phyloP scores from a whole-genome alignment of 1,140 invertebrate genomes.

The Listronotus oregonensis region DNA sequence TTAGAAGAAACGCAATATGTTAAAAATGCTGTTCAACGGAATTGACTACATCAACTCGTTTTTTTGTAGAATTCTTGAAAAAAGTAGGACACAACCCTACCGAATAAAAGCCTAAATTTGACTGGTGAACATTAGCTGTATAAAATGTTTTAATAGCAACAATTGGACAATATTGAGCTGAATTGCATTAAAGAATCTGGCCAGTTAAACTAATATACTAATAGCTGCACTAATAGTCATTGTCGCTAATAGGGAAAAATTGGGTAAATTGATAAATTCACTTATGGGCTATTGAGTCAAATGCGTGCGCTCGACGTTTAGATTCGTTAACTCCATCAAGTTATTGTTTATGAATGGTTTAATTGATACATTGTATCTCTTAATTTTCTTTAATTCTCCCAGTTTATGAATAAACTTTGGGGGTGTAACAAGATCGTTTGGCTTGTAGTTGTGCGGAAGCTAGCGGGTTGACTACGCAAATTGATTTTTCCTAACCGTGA shows the following conservation, averaged over 20 bases:
- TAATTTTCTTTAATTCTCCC: conserved; percentile 44
- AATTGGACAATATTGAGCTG: conserved; percentile 57
- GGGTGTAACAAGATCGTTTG: conserved; percentile 29
- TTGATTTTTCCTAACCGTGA: too few species aligned
- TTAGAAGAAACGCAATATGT: neutral
- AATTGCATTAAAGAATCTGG: conserved; percentile 58
- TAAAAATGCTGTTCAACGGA: neutral
- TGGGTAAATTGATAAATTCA: conserved; percentile 60
- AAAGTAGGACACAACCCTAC: conserved; percentile 41
- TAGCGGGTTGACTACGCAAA: too few species aligned
- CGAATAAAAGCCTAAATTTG: conserved; percentile 48
- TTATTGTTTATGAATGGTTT: conserved; percentile 48
- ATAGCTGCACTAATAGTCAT: conserved; percentile 57
- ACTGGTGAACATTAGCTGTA: conserved; percentile 51
- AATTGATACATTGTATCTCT: conserved; percentile 46
- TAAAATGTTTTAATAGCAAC: conserved; percentile 57
- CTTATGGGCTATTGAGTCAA: conserved; percentile 54
- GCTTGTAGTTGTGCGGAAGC: neutral
- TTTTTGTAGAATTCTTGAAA: neutral
- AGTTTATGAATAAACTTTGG: conserved; percentile 33
- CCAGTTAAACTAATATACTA: conserved; percentile 56
- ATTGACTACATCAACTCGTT: neutral
- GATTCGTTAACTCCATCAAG: conserved; percentile 45
- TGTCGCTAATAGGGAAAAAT: conserved; percentile 58
- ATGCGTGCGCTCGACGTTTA: conserved; percentile 48